Evolutionary conservation across 2,888 invertebrate genomes (phyloP).

Genomic region (Tachina grossa): DNA sequence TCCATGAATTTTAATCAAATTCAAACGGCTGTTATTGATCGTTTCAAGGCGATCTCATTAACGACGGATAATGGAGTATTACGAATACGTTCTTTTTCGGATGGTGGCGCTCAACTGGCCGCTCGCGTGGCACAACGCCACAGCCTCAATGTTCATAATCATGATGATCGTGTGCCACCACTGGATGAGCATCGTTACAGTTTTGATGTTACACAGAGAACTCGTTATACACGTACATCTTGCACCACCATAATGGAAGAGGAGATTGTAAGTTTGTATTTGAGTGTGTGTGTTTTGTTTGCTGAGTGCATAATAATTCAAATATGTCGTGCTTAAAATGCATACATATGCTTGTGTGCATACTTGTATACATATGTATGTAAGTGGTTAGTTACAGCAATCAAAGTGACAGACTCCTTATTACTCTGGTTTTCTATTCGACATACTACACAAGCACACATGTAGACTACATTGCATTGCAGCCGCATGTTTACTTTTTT

Average conservation of each 20-base stretch:
- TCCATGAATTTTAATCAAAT: conserved; percentile 78
- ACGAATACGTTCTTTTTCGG: conserved; percentile 80
- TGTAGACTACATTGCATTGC: background rate
- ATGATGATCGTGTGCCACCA: conserved; percentile 73
- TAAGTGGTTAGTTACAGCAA: background rate
- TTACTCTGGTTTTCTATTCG: background rate
- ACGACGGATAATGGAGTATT: conserved; percentile 78
- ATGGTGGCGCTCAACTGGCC: conserved; percentile 76
- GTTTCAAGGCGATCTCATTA: conserved; percentile 78
- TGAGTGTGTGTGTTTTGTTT: background rate
- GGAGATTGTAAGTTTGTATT: conserved; percentile 77
- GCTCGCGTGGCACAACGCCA: conserved; percentile 73
- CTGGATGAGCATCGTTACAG: conserved; percentile 79
- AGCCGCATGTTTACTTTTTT: conserved; percentile 12
- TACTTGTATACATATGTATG: background rate
- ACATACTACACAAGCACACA: background rate
- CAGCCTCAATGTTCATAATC: conserved; percentile 45
- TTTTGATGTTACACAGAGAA: conserved; percentile 77
- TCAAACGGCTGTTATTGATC: conserved; percentile 79
- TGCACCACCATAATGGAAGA: conserved; percentile 80
- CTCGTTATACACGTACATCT: conserved; percentile 78
- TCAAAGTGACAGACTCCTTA: conserved; percentile 2
- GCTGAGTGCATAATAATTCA: background rate
- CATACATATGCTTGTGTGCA: too few relatives aligned
- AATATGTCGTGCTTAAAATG: background rate